Evolutionary conservation across 2,888 invertebrate genomes (phyloP), one percentile per base, ranked within the genome.

Genomic region (Dysmachus trigonus): DNA sequence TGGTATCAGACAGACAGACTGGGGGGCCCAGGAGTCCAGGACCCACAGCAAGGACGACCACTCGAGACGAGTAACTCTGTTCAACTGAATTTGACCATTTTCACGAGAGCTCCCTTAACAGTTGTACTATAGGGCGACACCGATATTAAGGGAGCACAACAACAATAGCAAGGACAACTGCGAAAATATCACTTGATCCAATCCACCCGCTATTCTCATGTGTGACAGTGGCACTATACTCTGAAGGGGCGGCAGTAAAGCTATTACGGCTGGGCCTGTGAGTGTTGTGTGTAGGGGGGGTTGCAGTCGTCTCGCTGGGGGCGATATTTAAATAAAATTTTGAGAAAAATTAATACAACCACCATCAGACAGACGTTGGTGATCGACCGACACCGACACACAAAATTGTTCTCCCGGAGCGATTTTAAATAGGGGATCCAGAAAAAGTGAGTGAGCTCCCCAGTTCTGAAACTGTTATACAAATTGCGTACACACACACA

Each of bases 31-130:
- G 2, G 18, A 3, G 27, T 8, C 27, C 18, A 27, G 27, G 13
- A 62, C 62, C 41, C 31, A 88, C 15, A 88, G 87, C 86, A 88
- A 88, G 88, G 88, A 88, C 88, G 88, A 89, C 89, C 88, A 88
- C 88, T 88, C 89, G 88, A 89, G 88, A 88, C 88, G 88, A 88
- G 87, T 86, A 86, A 88, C 88, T 89, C 87, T 89, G 88, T 88
- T 88, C 88, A 88, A 89, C 89, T 89, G 89, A 88, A 88, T 88
- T 88, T 88, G 88, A 86, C 87, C 86, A 88, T 87, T 88, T 88
- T 77, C 85, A 85, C 77, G 86, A 88, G 88, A 88, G 88, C 88
- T 88, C 87, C 87, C 88, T 88, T 87, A 88, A 88, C 88, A 88
- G 83, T 83, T 83, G 83, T 83, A 72, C 83, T 30, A 83, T n/a